A percentile compares a stretch with the other conserved stretches of the same genome.
These are phyloP conservation scores for Theristus sp. DNA, from an alignment of 2,888 invertebrate species.

Conservation along the genomic window DNA sequence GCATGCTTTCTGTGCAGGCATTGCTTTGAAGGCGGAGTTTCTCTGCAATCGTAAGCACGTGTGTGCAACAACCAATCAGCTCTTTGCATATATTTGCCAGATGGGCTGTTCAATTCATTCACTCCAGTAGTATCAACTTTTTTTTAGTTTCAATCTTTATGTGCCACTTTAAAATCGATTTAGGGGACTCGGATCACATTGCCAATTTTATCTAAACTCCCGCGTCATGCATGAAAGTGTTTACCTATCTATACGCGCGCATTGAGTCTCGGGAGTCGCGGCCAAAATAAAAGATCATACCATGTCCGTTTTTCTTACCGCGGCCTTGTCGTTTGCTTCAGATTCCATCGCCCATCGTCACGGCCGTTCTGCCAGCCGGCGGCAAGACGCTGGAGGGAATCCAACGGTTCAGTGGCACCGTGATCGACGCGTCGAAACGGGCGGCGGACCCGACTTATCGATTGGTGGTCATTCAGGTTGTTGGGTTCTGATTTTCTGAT, in stretches of 20 bases:
- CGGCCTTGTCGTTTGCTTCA: constrained; percentile 39
- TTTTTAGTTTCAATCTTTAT: too few species aligned
- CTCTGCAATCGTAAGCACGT: too few species aligned
- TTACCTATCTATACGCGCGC: not conserved
- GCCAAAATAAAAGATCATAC: not conserved
- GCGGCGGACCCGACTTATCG: not conserved
- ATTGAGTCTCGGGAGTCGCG: not conserved
- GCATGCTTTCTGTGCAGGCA: too few species aligned
- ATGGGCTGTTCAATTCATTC: too few species aligned
- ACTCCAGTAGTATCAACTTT: too few species aligned
- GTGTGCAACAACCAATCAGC: too few species aligned
- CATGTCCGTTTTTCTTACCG: constrained; percentile 8
- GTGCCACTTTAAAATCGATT: too few species aligned
- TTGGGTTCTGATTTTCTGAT: not conserved
- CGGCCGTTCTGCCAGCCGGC: constrained; percentile 88
- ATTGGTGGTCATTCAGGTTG: not conserved
- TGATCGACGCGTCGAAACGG: constrained; percentile 57
- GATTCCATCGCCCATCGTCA: constrained; percentile 81
- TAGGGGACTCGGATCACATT: too few species aligned
- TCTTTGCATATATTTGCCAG: too few species aligned
- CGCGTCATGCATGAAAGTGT: not conserved
- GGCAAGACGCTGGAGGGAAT: constrained; percentile 48
- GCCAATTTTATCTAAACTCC: too few species aligned
- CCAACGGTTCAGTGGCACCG: constrained; percentile 87
- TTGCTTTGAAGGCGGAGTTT: too few species aligned